Base-by-base conservation (phyloP, 2,797 vertebrate genomes). In the Lithobates sylvaticus region DNA sequence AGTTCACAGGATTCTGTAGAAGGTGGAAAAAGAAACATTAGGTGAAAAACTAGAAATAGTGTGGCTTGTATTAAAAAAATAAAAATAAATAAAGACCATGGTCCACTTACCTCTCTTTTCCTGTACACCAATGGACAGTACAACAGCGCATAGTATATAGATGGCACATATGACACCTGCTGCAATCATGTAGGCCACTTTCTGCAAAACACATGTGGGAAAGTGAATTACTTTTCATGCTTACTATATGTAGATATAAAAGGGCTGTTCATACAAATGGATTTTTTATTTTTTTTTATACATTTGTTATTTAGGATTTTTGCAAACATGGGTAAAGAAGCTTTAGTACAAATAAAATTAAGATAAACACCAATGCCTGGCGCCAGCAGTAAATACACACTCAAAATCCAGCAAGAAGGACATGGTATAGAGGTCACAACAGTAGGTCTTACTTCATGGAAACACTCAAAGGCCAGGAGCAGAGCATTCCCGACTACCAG, bases 151-250 rank as follows among this genome's bases (percentile, higher is more conserved):
- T 83, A 98, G 21, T 67, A 98, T 0, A 23, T 98, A 99, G 90
- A 99, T 96, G 36, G 93, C 89, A 78, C 93, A 93, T 15, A 99
- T 98, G 90, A 97, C 96, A 0, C 95, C 97, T 0, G 97, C 98
- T 0, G 97, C 96, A 0, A 96, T 88, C 94, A 98, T 90, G 92
- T 99, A 99, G 0, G 97, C 96, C 0, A 92, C 93, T 91, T 95
- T 98, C 98, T 99, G 90, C 1, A 73, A 74, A 77, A 50, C 5
- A 69, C 36, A 42, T 50, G 18, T 58, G 21, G 1, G 5, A 58
- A 23, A 1, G 21, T 23, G 21, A 23, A 61, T 61, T 61, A 23
- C 21, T 2, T 61, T 61, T 61, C 6, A 61, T 23, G 21, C 5
- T 18, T 23, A 61, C 5, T 21, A 61, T 21, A 9, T 23, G 21